Evolutionary conservation across 2,113 vertebrate species (phyloP).

Genomic region (Charina bottae): DNA sequence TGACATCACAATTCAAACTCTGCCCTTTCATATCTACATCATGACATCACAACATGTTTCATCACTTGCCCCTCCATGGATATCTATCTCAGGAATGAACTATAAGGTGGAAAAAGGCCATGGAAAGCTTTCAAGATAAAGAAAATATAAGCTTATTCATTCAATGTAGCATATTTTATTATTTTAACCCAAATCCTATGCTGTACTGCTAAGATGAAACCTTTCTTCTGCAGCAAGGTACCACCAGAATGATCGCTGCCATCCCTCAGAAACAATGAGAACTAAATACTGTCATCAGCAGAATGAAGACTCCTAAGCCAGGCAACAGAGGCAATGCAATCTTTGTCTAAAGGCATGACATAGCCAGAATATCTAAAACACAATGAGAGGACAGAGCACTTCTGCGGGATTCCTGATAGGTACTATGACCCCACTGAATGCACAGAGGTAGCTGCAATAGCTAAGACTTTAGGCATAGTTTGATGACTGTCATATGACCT

Average conservation of each 20-base stretch:
- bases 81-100: not conserved
- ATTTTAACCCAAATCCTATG: not conserved
- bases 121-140: not conserved
- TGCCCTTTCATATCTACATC: not conserved
- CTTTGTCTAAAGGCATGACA: not conserved
- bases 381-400: not conserved
- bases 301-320: not conserved
- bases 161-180: not conserved
- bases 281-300: constrained; percentile 1
- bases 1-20: not conserved
- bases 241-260: not conserved
- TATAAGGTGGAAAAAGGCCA: not conserved
- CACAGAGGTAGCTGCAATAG: constrained; percentile 40
- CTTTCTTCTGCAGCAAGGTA: not conserved
- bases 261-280: not conserved
- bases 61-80: not conserved
- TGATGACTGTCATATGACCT: rapidly evolving
- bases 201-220: not conserved
- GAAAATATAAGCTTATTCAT: not conserved
- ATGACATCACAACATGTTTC: not conserved
- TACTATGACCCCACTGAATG: not conserved
- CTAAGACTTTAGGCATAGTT: constrained; percentile 33
- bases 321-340: not conserved
- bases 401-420: constrained; percentile 3
- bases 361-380: constrained; percentile 10